phyloP scores from a whole-genome alignment of 2,797 vertebrate genomes.

The Thunnus albacares region DNA sequence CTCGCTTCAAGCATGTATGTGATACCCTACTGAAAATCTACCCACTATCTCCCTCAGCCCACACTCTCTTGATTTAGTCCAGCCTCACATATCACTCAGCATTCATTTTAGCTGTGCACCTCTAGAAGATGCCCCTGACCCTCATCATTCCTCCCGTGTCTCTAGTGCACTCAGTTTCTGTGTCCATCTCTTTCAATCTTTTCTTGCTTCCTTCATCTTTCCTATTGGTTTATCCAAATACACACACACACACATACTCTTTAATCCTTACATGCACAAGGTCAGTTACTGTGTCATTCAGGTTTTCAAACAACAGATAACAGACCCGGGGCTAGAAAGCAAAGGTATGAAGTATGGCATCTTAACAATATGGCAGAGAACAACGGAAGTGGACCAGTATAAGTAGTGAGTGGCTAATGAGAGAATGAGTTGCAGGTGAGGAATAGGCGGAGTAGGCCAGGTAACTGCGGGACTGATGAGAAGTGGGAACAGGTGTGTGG shows the following conservation, averaged over 20 bases:
- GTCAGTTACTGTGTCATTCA: neutral
- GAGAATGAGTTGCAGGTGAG: no score
- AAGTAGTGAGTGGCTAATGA: no score
- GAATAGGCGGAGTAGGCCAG: no score
- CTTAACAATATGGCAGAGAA: no score
- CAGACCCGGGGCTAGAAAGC: no score
- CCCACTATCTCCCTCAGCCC: neutral
- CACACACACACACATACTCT: neutral
- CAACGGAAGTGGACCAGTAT: no score
- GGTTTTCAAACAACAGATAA: no score
- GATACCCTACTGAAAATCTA: conserved; percentile 21
- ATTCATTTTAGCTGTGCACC: neutral
- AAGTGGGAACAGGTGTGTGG: no score
- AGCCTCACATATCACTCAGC: neutral
- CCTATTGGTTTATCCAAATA: neutral
- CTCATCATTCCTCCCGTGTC: neutral
- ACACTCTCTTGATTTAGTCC: neutral
- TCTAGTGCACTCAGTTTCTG: neutral
- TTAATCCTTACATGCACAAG: neutral
- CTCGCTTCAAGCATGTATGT: neutral
- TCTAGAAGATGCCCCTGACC: neutral
- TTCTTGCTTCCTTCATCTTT: neutral
- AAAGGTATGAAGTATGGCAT: no score
- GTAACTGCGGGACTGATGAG: no score
- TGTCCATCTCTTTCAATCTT: neutral